Percentiles rank a stretch among this genome's conserved stretches.
These are phyloP conservation scores for Ancistrus triradiatus DNA, from an alignment of 2,113 vertebrate genomes.

Conservation along the genomic window DNA sequence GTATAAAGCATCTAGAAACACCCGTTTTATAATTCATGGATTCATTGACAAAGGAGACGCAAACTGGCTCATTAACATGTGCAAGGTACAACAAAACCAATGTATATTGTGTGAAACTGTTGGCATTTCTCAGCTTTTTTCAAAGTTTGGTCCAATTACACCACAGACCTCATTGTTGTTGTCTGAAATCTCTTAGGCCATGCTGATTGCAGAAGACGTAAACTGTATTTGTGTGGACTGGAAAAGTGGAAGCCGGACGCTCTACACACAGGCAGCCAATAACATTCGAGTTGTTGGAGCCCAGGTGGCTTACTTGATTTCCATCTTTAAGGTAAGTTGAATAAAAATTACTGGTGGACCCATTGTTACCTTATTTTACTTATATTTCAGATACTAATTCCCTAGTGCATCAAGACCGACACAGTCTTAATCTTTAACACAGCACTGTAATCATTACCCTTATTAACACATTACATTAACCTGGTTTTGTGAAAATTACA, in stretches of 20 bases:
- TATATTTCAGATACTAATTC: too few relatives aligned
- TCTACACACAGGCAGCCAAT: conserved; percentile 74
- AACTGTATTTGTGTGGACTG: conserved; percentile 82
- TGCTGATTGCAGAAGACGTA: conserved; percentile 73
- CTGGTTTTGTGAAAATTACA: too few relatives aligned
- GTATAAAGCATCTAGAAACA: conserved; percentile 66
- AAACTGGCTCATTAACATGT: conserved; percentile 69
- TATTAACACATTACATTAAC: too few relatives aligned
- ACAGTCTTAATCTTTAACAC: too few relatives aligned
- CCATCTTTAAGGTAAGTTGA: conserved; percentile 65
- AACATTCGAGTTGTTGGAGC: conserved; percentile 75
- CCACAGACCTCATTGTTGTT: too few relatives aligned
- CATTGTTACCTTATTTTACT: too few relatives aligned
- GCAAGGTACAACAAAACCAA: conserved; percentile 70
- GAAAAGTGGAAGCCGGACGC: conserved; percentile 64
- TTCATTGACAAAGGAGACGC: conserved; percentile 66
- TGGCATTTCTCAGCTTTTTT: too few relatives aligned
- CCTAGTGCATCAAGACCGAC: too few relatives aligned
- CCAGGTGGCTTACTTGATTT: conserved; percentile 75
- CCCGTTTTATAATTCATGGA: conserved; percentile 73
- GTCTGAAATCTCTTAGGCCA: conserved; percentile 63
- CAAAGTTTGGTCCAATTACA: too few relatives aligned
- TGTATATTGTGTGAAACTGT: too few relatives aligned
- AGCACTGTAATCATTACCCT: too few relatives aligned
- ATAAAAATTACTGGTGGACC: too few relatives aligned